These are phyloP conservation scores for Ips typographus DNA, from an alignment of 1,140 invertebrate species.

Conservation along the genomic window DNA sequence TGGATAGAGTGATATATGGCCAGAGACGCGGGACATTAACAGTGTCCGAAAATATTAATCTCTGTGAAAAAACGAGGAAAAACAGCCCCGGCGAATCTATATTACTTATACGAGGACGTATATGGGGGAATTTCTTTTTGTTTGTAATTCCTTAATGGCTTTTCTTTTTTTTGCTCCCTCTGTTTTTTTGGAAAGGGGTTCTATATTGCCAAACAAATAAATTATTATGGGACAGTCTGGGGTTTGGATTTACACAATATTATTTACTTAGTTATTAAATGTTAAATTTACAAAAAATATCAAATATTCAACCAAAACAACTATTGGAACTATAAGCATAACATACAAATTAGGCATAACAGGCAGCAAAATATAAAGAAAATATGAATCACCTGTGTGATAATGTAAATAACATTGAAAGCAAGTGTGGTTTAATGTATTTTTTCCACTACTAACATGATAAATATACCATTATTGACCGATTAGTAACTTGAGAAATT, in stretches of 20 bases:
- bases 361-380: too few relatives aligned
- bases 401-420: too few relatives aligned
- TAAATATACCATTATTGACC: too few relatives aligned
- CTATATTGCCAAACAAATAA: not conserved
- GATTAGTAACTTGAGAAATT: too few relatives aligned
- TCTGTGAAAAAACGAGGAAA: slow-evolving; percentile 44
- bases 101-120: slow-evolving; percentile 30
- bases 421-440: too few relatives aligned
- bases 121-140: slow-evolving; percentile 31
- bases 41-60: slow-evolving; percentile 55
- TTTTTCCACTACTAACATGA: too few relatives aligned
- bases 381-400: too few relatives aligned
- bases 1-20: slow-evolving; percentile 54
- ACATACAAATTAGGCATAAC: too few relatives aligned
- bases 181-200: slow-evolving; percentile 7
- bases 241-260: too few relatives aligned
- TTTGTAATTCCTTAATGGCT: slow-evolving; percentile 33
- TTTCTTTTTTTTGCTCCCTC: slow-evolving; percentile 20
- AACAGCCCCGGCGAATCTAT: slow-evolving; percentile 34
- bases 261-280: not conserved
- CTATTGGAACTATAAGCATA: too few relatives aligned
- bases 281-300: too few relatives aligned
- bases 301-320: too few relatives aligned
- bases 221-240: slow-evolving; percentile 8
- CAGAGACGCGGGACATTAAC: slow-evolving; percentile 53